phyloP scores from a whole-genome alignment of 2,113 vertebrate genomes.

The Arvicanthis niloticus region DNA sequence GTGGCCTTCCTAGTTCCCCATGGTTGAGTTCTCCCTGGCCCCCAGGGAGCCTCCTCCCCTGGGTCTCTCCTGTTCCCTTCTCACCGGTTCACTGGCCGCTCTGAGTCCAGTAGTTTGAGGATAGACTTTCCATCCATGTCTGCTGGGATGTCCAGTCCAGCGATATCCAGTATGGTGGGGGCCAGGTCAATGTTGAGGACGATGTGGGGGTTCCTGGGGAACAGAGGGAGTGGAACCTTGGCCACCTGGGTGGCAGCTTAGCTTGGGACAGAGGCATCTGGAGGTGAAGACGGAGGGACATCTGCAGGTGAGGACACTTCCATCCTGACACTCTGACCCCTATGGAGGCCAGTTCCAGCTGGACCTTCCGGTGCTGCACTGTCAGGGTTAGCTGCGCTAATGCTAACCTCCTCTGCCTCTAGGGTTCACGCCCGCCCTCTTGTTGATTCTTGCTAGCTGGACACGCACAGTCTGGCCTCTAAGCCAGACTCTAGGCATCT shows the following conservation, averaged over 20 bases:
- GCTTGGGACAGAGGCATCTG: not conserved
- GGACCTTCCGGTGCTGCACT: rapidly evolving
- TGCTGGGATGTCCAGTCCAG: constrained; percentile 94
- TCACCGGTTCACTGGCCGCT: constrained; percentile 94
- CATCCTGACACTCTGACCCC: no score
- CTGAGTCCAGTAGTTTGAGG: constrained; percentile 95
- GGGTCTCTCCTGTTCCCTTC: not conserved
- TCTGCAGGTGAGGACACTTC: no score
- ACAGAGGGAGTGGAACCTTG: not conserved
- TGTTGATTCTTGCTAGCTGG: not conserved
- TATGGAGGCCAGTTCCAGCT: rapidly evolving
- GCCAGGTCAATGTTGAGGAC: constrained; percentile 97
- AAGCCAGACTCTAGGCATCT: not conserved
- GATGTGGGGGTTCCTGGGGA: constrained; percentile 93
- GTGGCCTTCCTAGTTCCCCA: no score
- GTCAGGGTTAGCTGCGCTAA: not conserved
- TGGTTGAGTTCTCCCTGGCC: rapidly evolving
- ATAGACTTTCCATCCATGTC: constrained; percentile 99
- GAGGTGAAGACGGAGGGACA: not conserved
- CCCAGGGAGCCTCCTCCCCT: not conserved
- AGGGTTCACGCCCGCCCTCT: not conserved
- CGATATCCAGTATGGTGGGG: constrained; percentile 97
- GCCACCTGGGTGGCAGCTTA: not conserved
- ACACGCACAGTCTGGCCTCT: not conserved
- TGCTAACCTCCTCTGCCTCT: not conserved